Evolutionary conservation across 2,888 invertebrate species (phyloP).

Genomic region (Atherix ibis): DNA sequence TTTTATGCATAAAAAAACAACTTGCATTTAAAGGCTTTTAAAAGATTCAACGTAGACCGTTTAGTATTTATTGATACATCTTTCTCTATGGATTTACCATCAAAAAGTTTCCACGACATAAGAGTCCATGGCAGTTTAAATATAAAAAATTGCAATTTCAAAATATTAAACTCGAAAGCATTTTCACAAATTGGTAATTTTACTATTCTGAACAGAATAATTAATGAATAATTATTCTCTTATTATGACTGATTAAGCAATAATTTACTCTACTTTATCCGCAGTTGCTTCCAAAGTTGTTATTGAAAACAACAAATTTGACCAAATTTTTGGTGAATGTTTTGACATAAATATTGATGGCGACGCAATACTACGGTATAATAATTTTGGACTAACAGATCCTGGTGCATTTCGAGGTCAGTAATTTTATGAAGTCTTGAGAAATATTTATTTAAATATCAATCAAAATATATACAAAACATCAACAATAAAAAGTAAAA

Average conservation of each 20-base stretch:
- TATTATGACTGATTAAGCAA: no score
- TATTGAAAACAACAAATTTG: constrained; percentile 24
- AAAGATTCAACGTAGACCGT: constrained; percentile 55
- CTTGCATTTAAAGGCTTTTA: constrained; percentile 42
- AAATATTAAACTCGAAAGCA: constrained; percentile 48
- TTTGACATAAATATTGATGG: constrained; percentile 24
- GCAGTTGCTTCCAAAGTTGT: constrained; percentile 24
- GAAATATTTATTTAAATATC: no score
- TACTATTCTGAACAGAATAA: no score
- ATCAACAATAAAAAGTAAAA: no score
- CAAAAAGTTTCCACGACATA: constrained; percentile 56
- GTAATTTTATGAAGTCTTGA: no score
- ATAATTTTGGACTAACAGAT: constrained; percentile 24
- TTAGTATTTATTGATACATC: constrained; percentile 46
- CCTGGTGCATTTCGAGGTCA: constrained; percentile 26
- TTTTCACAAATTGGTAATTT: constrained; percentile 38
- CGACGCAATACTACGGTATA: constrained; percentile 22
- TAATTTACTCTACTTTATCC: no score
- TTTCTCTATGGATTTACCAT: constrained; percentile 44
- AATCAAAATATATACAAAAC: no score
- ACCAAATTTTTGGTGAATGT: constrained; percentile 25
- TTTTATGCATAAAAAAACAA: no score
- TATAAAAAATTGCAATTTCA: constrained; percentile 48
- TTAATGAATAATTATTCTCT: no score
- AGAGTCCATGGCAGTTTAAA: constrained; percentile 49